A percentile compares a stretch with the other conserved stretches of the same genome.
These are phyloP conservation scores for Panzeria rudis DNA, from an alignment of 2,888 invertebrate genomes.

Conservation along the genomic window DNA sequence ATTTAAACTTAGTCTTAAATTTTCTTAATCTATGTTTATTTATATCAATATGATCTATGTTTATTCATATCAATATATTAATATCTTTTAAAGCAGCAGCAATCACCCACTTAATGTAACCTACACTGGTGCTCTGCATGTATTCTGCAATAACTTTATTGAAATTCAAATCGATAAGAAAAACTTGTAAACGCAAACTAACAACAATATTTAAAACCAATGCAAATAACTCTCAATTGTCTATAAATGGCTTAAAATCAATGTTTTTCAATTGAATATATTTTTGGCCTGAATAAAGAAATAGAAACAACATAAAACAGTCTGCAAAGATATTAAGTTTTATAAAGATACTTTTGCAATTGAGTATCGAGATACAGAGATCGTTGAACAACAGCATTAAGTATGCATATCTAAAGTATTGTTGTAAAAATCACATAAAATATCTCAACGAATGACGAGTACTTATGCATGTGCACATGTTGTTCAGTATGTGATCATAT, in stretches of 20 bases:
- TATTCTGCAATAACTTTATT: slow-evolving; percentile 56
- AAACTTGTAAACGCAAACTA: slow-evolving; percentile 6
- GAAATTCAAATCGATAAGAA: slow-evolving; percentile 36
- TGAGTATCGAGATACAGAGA: not conserved
- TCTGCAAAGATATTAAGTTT: slow-evolving; percentile 41
- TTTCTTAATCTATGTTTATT: slow-evolving; percentile 12
- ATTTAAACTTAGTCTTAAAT: not conserved
- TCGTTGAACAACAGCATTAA: not conserved
- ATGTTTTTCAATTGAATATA: slow-evolving; percentile 56
- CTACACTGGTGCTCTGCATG: slow-evolving; percentile 18
- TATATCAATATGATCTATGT: slow-evolving; percentile 44
- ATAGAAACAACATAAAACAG: slow-evolving; percentile 15
- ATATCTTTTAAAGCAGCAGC: slow-evolving; percentile 25
- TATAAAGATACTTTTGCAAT: slow-evolving; percentile 32
- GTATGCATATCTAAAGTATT: slow-evolving; percentile 55
- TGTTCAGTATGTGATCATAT: slow-evolving; percentile 16
- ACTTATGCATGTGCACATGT: not conserved
- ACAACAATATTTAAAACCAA: slow-evolving; percentile 27
- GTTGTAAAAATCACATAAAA: slow-evolving; percentile 58
- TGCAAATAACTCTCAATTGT: slow-evolving; percentile 60
- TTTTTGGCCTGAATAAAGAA: slow-evolving; percentile 47
- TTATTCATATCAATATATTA: slow-evolving; percentile 38
- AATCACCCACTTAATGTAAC: slow-evolving; percentile 1
- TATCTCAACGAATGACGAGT: slow-evolving; percentile 10
- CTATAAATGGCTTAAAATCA: slow-evolving; percentile 62